These are phyloP conservation scores for Argentina silus DNA, from an alignment of 2,797 vertebrate species.

Conservation along the genomic window DNA sequence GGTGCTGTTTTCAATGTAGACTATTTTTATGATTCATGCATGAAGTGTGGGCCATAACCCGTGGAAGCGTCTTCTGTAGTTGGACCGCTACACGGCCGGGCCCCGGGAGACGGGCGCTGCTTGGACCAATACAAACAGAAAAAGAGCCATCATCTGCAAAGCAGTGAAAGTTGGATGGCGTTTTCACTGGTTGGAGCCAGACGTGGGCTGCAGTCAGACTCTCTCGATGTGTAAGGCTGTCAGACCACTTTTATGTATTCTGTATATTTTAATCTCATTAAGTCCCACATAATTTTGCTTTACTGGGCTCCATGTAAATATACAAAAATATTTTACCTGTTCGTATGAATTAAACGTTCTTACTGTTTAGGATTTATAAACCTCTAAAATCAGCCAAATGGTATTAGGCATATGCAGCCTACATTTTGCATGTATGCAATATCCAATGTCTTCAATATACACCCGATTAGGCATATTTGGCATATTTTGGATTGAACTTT, in stretches of 20 bases:
- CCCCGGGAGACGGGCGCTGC: conserved; percentile 48
- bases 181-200: conserved; percentile 51
- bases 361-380: not conserved
- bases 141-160: conserved; percentile 67
- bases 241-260: conserved; percentile 45
- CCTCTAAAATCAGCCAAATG: not conserved
- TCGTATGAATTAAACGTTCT: not conserved
- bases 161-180: conserved; percentile 59
- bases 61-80: conserved; percentile 42
- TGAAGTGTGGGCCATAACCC: conserved; percentile 50
- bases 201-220: conserved; percentile 28
- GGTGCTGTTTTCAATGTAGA: conserved; percentile 54
- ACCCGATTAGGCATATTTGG: too few species aligned
- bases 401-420: not conserved
- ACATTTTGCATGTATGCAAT: not conserved
- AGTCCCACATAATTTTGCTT: not conserved
- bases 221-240: conserved; percentile 43
- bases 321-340: not conserved
- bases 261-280: not conserved
- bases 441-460: not conserved
- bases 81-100: conserved; percentile 35
- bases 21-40: conserved; percentile 50
- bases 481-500: not conserved
- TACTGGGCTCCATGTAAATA: not conserved
- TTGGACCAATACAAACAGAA: conserved; percentile 55